Evolutionary conservation across 2,113 vertebrate species (phyloP), one percentile per base, ranked within the genome.

Genomic region (Genyomyrus donnyi): DNA sequence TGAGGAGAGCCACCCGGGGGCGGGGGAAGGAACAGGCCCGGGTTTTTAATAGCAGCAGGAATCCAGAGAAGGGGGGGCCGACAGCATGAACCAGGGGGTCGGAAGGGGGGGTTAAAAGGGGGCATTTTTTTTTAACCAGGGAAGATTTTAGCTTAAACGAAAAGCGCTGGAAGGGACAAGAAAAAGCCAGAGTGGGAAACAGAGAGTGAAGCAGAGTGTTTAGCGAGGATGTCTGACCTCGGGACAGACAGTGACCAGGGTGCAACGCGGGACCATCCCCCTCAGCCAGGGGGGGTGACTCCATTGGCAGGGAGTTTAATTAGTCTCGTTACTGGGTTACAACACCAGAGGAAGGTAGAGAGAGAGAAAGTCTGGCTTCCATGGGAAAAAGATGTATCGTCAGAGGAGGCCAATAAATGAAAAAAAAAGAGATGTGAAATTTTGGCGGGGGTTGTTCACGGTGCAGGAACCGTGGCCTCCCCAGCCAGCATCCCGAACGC

Each of bases 281-380:
- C n/a, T 35, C 66, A 74, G 27, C 27, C 66, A 70, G 90, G 92
- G 50, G 24, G 17, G 45, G 77, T 70, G 92, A 70, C 27, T 17
- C 50, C 45, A 90, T 88, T 92, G 89, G 91, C 91, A 93, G 92
- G 91, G 91, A 90, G 94, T 93, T 94, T 95, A 94, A 95, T 95
- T 94, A 93, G 91, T 92, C 90, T 85, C 86, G 87, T 92, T 93
- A 90, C 90, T 52, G 58, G 13, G 49, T 48, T 49, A 53, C 2
- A 89, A 21, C 62, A 48, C 49, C 58, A 91, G 91, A 93, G 89
- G 91, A 92, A 48, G 77, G 90, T 90, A 83, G 7, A 89, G 56
- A 83, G 87, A 90, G 89, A 88, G 83, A 13, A 46, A 53, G 88
- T 50, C 45, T 62, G 53, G 17, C 35, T 91, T 70, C 45, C 88